Evolutionary conservation across 2,797 vertebrate genomes (phyloP).

Genomic region (Toxotes lorentzi): DNA sequence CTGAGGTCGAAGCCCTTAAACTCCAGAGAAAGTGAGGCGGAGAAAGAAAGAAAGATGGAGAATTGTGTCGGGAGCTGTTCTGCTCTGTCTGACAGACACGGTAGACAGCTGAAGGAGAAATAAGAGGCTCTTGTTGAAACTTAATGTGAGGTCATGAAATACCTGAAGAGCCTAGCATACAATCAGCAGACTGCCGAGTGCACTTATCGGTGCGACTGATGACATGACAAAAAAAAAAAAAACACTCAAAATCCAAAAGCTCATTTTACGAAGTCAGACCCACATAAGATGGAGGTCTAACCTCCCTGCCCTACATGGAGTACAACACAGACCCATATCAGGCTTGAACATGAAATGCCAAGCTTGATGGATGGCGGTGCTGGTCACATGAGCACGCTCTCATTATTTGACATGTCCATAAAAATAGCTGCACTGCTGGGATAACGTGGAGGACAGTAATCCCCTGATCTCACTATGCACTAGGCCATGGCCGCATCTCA

Average conservation of each 20-base stretch:
- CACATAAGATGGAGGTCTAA: conserved; percentile 17
- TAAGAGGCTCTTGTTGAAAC: conserved; percentile 34
- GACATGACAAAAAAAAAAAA: neutral
- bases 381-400: conserved; percentile 63
- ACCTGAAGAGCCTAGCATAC: conserved; percentile 8
- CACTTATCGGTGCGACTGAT: conserved; percentile 13
- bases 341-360: conserved; percentile 46
- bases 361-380: conserved; percentile 58
- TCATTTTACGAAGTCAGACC: conserved; percentile 24
- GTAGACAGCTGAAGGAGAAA: conserved; percentile 32
- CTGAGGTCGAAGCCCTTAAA: conserved; percentile 38
- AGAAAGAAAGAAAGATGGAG: neutral
- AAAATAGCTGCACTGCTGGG: conserved; percentile 72
- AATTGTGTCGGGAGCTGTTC: conserved; percentile 22
- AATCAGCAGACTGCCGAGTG: conserved; percentile 18
- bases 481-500: conserved; percentile 70
- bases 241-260: conserved; percentile 42
- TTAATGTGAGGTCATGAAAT: conserved; percentile 25
- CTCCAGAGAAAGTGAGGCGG: neutral
- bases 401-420: conserved; percentile 73
- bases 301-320: conserved; percentile 3
- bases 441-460: conserved; percentile 75
- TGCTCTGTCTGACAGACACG: conserved; percentile 12
- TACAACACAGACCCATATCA: conserved; percentile 29
- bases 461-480: conserved; percentile 74